Evolutionary conservation across 2,888 invertebrate species (phyloP).

Genomic region (Hoplodrina blanda): DNA sequence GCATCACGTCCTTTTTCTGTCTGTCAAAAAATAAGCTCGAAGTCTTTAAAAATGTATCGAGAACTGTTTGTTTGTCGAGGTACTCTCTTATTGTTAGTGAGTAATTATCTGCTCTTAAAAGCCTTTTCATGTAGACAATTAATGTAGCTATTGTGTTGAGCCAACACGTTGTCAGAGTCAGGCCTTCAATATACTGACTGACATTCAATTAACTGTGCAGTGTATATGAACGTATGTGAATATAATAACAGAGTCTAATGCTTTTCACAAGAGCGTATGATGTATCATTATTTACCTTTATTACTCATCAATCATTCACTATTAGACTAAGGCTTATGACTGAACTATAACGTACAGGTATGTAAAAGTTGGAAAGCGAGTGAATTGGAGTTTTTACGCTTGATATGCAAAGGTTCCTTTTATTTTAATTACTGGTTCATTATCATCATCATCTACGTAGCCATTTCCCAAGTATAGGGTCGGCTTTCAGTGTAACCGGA

Average conservation of each 20-base stretch:
- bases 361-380: not conserved
- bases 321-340: not conserved
- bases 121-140: slow-evolving; percentile 45
- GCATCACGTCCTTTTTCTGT: not conserved
- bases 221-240: not conserved
- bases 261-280: slow-evolving; percentile 2
- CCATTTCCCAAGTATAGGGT: too few relatives aligned
- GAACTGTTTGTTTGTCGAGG: slow-evolving; percentile 25
- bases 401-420: not conserved
- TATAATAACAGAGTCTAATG: slow-evolving; percentile 19
- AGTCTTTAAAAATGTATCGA: slow-evolving; percentile 13
- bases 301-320: not conserved
- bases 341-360: too few relatives aligned
- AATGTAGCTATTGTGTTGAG: slow-evolving; percentile 32
- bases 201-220: slow-evolving; percentile 33
- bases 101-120: slow-evolving; percentile 39
- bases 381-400: not conserved
- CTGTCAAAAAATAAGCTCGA: slow-evolving; percentile 10
- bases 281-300: not conserved
- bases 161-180: slow-evolving; percentile 25
- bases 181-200: slow-evolving; percentile 16
- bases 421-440: too few relatives aligned
- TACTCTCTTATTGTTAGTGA: not conserved
- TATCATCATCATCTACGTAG: not conserved
- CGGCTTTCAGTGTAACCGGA: not conserved